Percentiles rank a stretch among this genome's conserved stretches.
Evolutionary conservation across 2,888 invertebrate species (phyloP).

Genomic region (Salpingus planirostris): DNA sequence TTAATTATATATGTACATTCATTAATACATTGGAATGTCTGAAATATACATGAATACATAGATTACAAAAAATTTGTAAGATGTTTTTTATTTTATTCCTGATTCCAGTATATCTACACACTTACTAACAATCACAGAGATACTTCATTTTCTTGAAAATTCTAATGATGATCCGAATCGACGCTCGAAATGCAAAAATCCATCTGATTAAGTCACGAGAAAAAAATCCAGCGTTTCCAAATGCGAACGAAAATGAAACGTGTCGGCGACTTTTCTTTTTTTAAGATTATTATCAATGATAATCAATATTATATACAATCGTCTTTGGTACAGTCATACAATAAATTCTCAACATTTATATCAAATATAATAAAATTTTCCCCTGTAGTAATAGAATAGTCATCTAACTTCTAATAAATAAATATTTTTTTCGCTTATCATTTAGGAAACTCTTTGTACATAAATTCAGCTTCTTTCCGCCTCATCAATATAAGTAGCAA

Average conservation of each 20-base stretch:
- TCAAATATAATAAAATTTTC: constrained; percentile 37
- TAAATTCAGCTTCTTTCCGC: constrained; percentile 21
- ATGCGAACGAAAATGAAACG: too few species aligned
- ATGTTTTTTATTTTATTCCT: constrained; percentile 14
- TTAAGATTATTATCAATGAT: constrained; percentile 16
- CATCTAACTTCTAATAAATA: constrained; percentile 32
- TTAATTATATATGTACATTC: constrained; percentile 38
- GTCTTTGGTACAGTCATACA: constrained; percentile 37
- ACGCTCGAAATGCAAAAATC: too few species aligned
- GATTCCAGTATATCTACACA: constrained; percentile 28
- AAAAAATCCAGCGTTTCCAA: too few species aligned
- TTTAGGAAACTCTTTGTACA: constrained; percentile 34
- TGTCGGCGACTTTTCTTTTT: constrained; percentile 23
- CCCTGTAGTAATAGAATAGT: constrained; percentile 33
- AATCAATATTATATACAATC: constrained; percentile 31
- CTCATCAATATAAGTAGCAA: constrained; percentile 22
- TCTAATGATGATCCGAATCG: too few species aligned
- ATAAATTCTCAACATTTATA: constrained; percentile 37
- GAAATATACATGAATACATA: constrained; percentile 35
- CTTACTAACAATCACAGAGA: constrained; percentile 40
- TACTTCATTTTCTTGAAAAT: constrained; percentile 28
- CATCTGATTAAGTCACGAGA: too few species aligned
- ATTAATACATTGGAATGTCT: constrained; percentile 39
- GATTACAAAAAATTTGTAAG: constrained; percentile 29
- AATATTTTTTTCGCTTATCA: constrained; percentile 28